These are phyloP conservation scores for Dolichallabes microphthalmus DNA, from an alignment of 2,113 vertebrate genomes.

Conservation along the genomic window DNA sequence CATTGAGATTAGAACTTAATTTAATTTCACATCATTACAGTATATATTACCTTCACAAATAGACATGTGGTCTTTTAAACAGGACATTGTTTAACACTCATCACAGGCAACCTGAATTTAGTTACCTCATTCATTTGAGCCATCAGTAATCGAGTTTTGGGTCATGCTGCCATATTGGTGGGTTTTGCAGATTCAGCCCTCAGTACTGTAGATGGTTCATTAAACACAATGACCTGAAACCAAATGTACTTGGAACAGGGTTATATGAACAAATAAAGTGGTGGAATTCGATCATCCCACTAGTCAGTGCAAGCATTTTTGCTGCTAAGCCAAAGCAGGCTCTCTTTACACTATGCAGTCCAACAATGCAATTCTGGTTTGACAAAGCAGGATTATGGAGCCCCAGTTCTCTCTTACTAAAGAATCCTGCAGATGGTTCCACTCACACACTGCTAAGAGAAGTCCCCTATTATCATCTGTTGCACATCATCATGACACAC, in stretches of 20 bases:
- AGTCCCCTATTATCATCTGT: slow-evolving; percentile 37
- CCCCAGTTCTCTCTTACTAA: background rate
- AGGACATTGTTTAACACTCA: background rate
- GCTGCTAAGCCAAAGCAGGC: slow-evolving; percentile 57
- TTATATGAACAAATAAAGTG: slow-evolving; percentile 13
- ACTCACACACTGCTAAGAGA: slow-evolving; percentile 46
- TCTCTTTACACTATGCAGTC: slow-evolving; percentile 61
- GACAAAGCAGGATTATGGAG: slow-evolving; percentile 22
- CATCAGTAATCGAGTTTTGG: background rate
- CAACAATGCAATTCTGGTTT: slow-evolving; percentile 63
- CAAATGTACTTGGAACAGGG: slow-evolving; percentile 10
- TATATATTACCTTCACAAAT: background rate
- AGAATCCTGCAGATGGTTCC: slow-evolving; percentile 39
- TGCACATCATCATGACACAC: slow-evolving; percentile 34
- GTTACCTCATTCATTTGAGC: background rate
- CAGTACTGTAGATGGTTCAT: slow-evolving; percentile 14
- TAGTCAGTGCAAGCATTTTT: slow-evolving; percentile 38
- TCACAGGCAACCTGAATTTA: slow-evolving; percentile 4
- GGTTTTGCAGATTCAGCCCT: slow-evolving; percentile 25
- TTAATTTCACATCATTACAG: background rate
- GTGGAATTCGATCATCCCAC: slow-evolving; percentile 32
- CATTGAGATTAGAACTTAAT: background rate
- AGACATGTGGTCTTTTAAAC: background rate
- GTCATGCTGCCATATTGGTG: slow-evolving; percentile 21
- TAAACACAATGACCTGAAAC: slow-evolving; percentile 30